Base-by-base conservation (phyloP, 1,140 invertebrate species). In the Papilio helenus region DNA sequence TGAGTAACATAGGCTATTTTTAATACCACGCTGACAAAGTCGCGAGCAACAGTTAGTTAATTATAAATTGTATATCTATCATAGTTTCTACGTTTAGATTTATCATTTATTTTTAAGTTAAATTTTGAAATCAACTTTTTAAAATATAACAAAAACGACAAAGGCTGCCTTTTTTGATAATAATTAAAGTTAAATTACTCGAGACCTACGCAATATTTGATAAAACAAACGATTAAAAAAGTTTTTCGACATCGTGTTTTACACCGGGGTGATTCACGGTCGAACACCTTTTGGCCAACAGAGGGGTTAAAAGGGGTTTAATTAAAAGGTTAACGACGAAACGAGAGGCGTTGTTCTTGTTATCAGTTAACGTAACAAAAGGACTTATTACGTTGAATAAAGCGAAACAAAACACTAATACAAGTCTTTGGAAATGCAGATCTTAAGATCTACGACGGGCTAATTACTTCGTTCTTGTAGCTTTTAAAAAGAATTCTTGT, bases 211-310 rank as follows among this genome's bases (percentile, higher is more conserved):
- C 20, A 39, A 29, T 34, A 68, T 68, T 29, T 14, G 23, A 3
- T 29, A 68, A 68, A 68, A 68, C 61, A 68, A 34, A 34, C 26
- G 61, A 68, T 29, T 29, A 68, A 68, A 68, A 68, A 68, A 68
- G 61, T 68, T 68, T 68, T 68, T 68, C 61, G 26, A 68, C 61
- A 68, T 68, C 61, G 61, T 68, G 61, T 68, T 68, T 29, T 61
- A 61, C 58, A 61, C 9, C 20, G 26, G 61, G 26, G 0, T 29
- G 26, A 46, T 68, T 68, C 61, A 68, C 61, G 61, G 23, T 68
- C 61, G 61, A 68, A 5, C 61, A 29, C 61, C 61, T 68, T 68
- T 34, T 26, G 10, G 23, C 23, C 9, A 68, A 68, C 12, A 68
- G 26, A 29, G 26, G 26, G 61, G 61, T 26, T 29, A 16, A 29